A percentile compares a stretch with the other conserved stretches of the same genome.
Conservation (phyloP, 2,113 vertebrate species). For the Lynx canadensis region DNA sequence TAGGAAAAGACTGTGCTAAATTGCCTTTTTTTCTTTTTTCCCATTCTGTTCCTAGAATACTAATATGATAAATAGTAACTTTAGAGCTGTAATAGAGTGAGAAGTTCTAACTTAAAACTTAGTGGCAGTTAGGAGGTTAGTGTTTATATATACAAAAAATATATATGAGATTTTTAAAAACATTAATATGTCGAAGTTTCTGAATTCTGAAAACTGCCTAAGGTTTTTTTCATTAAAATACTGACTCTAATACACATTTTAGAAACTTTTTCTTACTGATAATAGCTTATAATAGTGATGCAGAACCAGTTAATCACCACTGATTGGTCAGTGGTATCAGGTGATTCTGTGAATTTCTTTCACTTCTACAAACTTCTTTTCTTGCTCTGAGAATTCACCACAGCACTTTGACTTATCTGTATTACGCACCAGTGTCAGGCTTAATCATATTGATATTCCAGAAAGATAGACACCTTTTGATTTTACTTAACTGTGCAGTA, state of each 20-base stretch:
- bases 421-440: neutral
- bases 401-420: neutral
- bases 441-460: neutral
- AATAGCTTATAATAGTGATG: neutral
- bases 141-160: neutral
- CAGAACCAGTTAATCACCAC: neutral
- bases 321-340: neutral
- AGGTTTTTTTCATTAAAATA: neutral
- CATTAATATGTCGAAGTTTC: neutral
- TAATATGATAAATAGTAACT: conserved; percentile 12
- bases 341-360: neutral
- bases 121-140: neutral
- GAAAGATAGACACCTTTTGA: neutral
- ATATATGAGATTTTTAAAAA: neutral
- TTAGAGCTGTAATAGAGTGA: neutral
- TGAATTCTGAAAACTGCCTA: conserved; percentile 3
- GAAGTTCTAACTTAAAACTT: conserved; percentile 43
- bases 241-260: neutral
- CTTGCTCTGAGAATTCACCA: neutral
- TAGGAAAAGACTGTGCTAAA: neutral
- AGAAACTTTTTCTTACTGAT: neutral
- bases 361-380: neutral
- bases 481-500: conserved; percentile 38
- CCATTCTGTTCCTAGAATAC: neutral
- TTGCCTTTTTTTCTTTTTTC: neutral